phyloP scores from a whole-genome alignment of 2,888 invertebrate genomes.

The Alsophila aescularia region DNA sequence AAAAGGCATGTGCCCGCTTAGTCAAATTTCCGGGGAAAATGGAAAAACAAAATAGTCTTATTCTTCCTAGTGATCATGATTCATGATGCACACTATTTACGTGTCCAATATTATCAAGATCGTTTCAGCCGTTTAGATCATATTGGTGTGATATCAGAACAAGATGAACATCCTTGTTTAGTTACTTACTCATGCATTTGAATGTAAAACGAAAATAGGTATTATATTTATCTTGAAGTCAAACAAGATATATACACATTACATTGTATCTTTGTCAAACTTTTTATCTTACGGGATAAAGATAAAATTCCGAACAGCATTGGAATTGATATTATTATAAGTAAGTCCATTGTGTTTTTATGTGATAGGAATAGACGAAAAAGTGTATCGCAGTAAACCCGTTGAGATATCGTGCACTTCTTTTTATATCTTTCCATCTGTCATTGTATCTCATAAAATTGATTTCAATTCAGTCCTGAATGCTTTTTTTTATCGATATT shows the following conservation, averaged over 20 bases:
- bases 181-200: too few species aligned
- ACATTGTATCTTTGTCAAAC: neutral
- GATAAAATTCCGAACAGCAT: neutral
- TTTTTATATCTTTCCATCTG: neutral
- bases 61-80: too few species aligned
- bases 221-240: too few species aligned
- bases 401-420: constrained; percentile 5
- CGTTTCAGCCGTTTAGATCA: too few species aligned
- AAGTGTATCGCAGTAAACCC: neutral
- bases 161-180: too few species aligned
- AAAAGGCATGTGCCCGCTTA: too few species aligned
- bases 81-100: too few species aligned
- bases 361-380: constrained; percentile 5
- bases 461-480: neutral
- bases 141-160: too few species aligned
- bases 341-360: constrained; percentile 20
- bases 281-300: neutral
- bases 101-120: too few species aligned
- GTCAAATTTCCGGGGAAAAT: too few species aligned
- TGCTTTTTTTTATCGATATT: neutral
- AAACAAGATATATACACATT: neutral
- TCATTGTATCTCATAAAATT: neutral
- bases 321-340: constrained; percentile 18
- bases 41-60: too few species aligned
- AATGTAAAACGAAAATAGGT: neutral